Evolutionary conservation across 2,113 vertebrate genomes (phyloP).

Genomic region (Leucosticte australis): DNA sequence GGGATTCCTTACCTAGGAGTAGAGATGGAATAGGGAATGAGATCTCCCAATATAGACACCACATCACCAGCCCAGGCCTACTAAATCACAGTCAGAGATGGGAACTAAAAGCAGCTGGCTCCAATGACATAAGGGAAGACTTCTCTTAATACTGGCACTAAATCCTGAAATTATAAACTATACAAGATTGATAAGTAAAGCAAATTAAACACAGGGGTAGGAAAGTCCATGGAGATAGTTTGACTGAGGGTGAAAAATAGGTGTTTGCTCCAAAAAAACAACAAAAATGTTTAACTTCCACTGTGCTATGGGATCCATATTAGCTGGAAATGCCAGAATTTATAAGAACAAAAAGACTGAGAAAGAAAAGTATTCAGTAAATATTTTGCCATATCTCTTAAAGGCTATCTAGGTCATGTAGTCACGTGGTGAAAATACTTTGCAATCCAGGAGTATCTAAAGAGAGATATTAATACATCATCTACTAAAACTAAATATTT

Average conservation of each 20-base stretch:
- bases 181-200: neutral
- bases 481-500: slow-evolving; percentile 12
- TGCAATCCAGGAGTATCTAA: neutral
- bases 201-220: neutral
- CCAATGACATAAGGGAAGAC: neutral
- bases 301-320: neutral
- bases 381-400: neutral
- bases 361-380: neutral
- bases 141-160: neutral
- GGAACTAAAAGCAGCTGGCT: neutral
- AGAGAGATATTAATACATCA: neutral
- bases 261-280: neutral
- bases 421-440: neutral
- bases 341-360: neutral
- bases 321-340: neutral
- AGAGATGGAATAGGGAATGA: neutral
- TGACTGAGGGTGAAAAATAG: neutral
- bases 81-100: neutral
- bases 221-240: neutral
- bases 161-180: neutral
- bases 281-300: neutral
- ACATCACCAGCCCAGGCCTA: neutral
- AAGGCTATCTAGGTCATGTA: neutral
- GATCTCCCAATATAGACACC: neutral
- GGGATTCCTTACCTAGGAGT: neutral